Percentiles rank a stretch among this genome's conserved stretches.
phyloP scores from a whole-genome alignment of 2,113 vertebrate genomes.

The Nibea albiflora region DNA sequence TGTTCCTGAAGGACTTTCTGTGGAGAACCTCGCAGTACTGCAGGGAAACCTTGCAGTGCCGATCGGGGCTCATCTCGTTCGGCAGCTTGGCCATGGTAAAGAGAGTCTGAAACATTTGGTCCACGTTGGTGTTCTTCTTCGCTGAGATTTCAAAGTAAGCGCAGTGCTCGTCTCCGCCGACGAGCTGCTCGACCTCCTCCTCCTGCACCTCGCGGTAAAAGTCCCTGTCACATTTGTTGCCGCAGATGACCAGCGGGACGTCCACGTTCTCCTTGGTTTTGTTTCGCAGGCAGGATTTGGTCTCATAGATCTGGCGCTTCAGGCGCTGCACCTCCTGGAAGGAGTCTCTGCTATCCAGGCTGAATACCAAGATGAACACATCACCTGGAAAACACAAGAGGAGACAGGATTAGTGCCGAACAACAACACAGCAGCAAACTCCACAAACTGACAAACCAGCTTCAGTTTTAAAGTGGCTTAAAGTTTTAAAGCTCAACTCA shows the following conservation, averaged over 20 bases:
- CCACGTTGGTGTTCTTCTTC: conserved; percentile 95
- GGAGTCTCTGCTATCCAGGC: conserved; percentile 95
- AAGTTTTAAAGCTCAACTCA: conserved; percentile 71
- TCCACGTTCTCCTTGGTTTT: conserved; percentile 95
- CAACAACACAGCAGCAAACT: background rate
- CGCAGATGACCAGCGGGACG: conserved; percentile 96
- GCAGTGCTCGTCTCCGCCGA: conserved; percentile 88
- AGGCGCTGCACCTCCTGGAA: conserved; percentile 96
- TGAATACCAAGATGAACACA: conserved; percentile 96
- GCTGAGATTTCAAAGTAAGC: conserved; percentile 98
- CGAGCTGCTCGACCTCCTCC: conserved; percentile 92
- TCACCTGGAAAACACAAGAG: conserved; percentile 86
- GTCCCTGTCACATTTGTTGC: conserved; percentile 95
- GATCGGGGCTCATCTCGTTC: conserved; percentile 96
- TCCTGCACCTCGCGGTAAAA: conserved; percentile 90
- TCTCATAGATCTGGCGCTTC: conserved; percentile 95
- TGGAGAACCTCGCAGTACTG: conserved; percentile 92
- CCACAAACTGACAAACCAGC: too few species aligned
- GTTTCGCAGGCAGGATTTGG: conserved; percentile 95
- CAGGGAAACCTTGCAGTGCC: conserved; percentile 94
- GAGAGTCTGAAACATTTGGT: conserved; percentile 96
- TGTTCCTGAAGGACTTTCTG: conserved; percentile 88
- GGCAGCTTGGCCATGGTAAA: conserved; percentile 96
- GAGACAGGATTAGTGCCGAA: conserved; percentile 24
- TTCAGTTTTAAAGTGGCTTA: too few species aligned